Conservation (phyloP, 2,888 invertebrate species). For the Onthophagus sagittarius region DNA sequence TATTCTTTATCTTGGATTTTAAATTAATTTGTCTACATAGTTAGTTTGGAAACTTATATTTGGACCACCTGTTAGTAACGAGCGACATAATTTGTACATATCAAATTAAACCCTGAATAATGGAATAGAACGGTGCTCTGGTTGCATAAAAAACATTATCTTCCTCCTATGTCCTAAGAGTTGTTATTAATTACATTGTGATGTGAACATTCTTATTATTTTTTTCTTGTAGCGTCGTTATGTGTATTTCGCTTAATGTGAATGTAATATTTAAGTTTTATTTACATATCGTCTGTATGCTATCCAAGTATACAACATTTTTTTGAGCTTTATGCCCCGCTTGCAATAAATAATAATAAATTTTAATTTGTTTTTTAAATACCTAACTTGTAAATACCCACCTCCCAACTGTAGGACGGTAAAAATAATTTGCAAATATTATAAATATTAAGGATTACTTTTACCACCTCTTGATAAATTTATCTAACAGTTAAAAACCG, state of each 20-base stretch:
- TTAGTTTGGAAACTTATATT: conserved; percentile 9
- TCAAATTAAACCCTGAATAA: conserved; percentile 28
- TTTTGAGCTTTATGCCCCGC: conserved; percentile 47
- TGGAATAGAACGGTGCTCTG: conserved; percentile 49
- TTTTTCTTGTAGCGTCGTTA: conserved; percentile 38
- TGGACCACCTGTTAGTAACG: neutral
- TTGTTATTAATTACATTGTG: conserved; percentile 41
- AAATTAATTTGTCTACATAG: conserved; percentile 20
- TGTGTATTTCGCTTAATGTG: conserved; percentile 21
- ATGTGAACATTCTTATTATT: conserved; percentile 28
- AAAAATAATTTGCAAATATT: too few species aligned
- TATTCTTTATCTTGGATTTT: conserved; percentile 18
- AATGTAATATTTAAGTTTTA: conserved; percentile 17
- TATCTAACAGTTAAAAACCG: too few species aligned
- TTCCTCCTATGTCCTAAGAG: conserved; percentile 36
- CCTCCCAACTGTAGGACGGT: too few species aligned
- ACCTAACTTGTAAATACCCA: too few species aligned
- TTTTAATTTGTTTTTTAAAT: conserved; percentile 17
- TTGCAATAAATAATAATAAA: conserved; percentile 43
- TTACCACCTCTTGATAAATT: too few species aligned
- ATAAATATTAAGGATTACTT: too few species aligned
- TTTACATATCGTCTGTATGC: conserved; percentile 26
- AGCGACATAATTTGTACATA: conserved; percentile 22
- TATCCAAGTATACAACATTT: conserved; percentile 39
- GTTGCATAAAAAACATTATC: conserved; percentile 34